Conservation (phyloP, 2,888 invertebrate species). For the Leucophenga montana region DNA sequence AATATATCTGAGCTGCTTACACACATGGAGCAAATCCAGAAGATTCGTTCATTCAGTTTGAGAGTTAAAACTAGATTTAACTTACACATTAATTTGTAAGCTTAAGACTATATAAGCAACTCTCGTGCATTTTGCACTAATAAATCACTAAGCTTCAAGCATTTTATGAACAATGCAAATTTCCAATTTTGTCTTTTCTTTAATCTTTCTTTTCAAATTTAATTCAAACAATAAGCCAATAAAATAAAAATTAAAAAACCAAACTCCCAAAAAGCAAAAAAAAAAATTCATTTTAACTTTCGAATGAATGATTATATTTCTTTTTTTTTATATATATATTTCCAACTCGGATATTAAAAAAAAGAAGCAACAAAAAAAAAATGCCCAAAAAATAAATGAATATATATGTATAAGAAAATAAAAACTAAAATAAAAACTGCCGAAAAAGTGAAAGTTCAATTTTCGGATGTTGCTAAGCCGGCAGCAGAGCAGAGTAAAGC, state of each 20-base stretch:
- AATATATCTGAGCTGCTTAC: too few species aligned
- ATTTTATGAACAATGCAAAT: background rate
- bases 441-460: slow-evolving; percentile 73
- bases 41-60: too few species aligned
- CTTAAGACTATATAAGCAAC: too few species aligned
- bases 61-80: too few species aligned
- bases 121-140: too few species aligned
- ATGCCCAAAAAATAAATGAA: slow-evolving; percentile 34
- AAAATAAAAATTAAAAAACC: slow-evolving; percentile 23
- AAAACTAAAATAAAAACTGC: slow-evolving; percentile 63
- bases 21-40: too few species aligned
- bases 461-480: slow-evolving; percentile 58
- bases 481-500: slow-evolving; percentile 44
- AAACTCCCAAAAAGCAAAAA: slow-evolving; percentile 27
- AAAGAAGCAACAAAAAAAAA: slow-evolving; percentile 27
- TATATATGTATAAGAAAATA: slow-evolving; percentile 10
- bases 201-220: background rate
- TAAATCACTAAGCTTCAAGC: too few species aligned
- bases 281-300: slow-evolving; percentile 43
- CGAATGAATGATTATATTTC: slow-evolving; percentile 43
- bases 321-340: slow-evolving; percentile 13
- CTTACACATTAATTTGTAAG: too few species aligned
- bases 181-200: background rate
- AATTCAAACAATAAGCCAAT: slow-evolving; percentile 14
- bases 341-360: slow-evolving; percentile 39